Evolutionary conservation across 2,888 invertebrate species (phyloP), one percentile per base, ranked within the genome.

Genomic region (Limulus polyphemus): DNA sequence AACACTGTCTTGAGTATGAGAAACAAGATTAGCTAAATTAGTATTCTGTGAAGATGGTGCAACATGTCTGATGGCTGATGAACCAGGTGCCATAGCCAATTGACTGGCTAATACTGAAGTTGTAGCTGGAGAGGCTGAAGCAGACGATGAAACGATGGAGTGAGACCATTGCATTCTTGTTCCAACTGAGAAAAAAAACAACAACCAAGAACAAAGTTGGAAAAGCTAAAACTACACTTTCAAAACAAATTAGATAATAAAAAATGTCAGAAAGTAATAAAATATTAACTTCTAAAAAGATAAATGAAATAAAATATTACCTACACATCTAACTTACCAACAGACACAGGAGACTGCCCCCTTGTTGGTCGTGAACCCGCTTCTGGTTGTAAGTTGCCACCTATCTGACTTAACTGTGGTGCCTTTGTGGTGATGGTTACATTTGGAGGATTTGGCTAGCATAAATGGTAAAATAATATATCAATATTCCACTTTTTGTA

Each of bases 371-470:
- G 58, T 32, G 32, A 32, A 32, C 32, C 32, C 32, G 7, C 32
- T 32, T 32, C 32, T 32, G 32, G 32, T 32, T 32, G 32, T 32
- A 32, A 32, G 5, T 57, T 17, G 2, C 62, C 62, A 47, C 61
- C 61, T 47, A 55, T 10, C 51, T 51, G 51, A 10, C 32, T 16
- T 47, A 62, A 62, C 12, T 62, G 62, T 52, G 65, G 65, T 13
- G 62, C 68, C 57, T 65, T 67, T n/a, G 67, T 69, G 9, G 67
- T 68, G 49, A 70, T 70, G 11, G 69, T 70, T 7, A 70, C 70
- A 60, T 70, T 70, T 5, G 70, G 70, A 16, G 70, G 69, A 61
- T 70, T 70, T n/a, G 70, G 69, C 68, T 70, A 55, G 47, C 62
- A 58, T 50, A 32, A 49, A 55, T 58, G 11, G 16, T 17, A 13